Evolutionary conservation across 2,797 vertebrate species (phyloP), one percentile per base, ranked within the genome.

Genomic region (Labroides dimidiatus): DNA sequence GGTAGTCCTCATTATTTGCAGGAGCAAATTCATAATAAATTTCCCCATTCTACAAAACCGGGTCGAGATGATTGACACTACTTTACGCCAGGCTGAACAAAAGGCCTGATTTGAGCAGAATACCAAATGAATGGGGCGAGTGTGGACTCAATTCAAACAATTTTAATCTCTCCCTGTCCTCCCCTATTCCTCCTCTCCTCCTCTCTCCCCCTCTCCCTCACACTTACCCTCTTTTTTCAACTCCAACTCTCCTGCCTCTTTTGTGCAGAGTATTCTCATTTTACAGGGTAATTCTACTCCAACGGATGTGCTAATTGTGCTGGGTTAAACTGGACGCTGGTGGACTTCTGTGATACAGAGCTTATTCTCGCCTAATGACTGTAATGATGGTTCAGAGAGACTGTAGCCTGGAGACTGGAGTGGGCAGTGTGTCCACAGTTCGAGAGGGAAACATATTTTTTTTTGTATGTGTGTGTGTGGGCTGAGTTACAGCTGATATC

Each of bases 11-110:
- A 94, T 94, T 94, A 94, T 94, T 93, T 93, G 88, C 89, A 81
- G 80, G 86, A 93, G 92, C 89, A 94, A 94, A 94, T 94, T 95
- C 93, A 94, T 94, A 94, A 94, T 93, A 94, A 93, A 94, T 94
- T 93, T 93, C 87, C 93, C 88, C 85, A 84, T 90, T 87, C 86
- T 87, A 92, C 85, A 92, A 92, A 94, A 92, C 81, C 84, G 82
- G 91, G 91, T 92, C 81, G 89, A 93, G 92, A 94, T 95, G 94
- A 95, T 94, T 95, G 94, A 95, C 93, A 93, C 92, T 92, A 93
- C 93, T 94, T 94, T 94, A 90, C 86, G 90, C 85, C 82, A 72
- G 84, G 77, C 87, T 20, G 74, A 92, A 94, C 93, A 95, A 94
- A 94, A 93, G 92, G 88, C 79, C 90, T 93, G 93, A 95, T 95